Evolutionary conservation across 2,113 vertebrate species (phyloP).

Genomic region (Melospiza melodia): DNA sequence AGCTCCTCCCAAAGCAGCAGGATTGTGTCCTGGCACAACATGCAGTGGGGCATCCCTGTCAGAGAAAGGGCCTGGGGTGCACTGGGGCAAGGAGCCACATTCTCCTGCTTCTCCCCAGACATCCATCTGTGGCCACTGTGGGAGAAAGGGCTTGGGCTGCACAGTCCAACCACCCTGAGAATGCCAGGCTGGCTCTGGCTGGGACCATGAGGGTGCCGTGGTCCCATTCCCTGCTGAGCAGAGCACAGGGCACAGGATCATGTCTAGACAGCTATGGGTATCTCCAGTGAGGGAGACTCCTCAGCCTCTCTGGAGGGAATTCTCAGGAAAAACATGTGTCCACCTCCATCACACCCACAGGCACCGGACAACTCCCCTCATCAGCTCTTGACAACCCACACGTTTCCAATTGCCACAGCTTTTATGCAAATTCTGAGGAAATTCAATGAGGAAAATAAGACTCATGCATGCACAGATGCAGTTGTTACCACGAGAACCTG

Average conservation of each 20-base stretch:
- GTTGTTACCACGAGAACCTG: neutral
- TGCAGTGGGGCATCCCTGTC: neutral
- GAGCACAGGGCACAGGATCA: fast-evolving
- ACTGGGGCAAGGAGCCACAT: no score
- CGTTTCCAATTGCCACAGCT: fast-evolving
- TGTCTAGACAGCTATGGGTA: neutral
- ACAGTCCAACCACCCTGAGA: neutral
- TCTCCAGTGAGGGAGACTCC: neutral
- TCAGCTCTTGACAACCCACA: neutral
- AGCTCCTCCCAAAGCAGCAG: neutral
- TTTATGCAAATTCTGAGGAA: neutral
- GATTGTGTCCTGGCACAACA: neutral
- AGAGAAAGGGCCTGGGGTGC: neutral
- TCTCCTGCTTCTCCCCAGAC: neutral
- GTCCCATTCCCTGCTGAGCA: neutral
- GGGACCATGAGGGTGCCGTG: neutral
- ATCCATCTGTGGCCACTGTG: neutral
- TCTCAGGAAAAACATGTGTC: neutral
- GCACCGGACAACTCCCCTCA: neutral
- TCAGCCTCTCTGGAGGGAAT: neutral
- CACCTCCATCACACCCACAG: neutral
- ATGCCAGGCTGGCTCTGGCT: neutral
- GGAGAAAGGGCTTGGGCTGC: neutral
- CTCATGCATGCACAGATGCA: neutral
- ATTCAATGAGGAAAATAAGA: neutral